Base-by-base conservation (phyloP, 2,113 vertebrate genomes). In the Rhinichthys klamathensis region DNA sequence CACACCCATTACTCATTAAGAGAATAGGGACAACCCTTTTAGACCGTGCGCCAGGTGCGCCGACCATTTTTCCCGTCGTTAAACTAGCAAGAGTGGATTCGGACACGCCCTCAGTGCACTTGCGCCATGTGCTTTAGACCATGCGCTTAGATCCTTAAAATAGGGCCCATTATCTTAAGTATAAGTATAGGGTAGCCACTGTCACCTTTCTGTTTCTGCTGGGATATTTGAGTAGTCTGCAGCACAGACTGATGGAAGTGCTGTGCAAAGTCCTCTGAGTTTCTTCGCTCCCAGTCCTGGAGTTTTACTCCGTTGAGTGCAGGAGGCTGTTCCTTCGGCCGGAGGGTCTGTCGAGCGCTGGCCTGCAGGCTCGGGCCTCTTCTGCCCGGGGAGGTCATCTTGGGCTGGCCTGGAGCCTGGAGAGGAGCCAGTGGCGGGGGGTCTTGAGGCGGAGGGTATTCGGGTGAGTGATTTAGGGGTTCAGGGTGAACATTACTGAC, bases 211-310 rank as follows among this genome's bases (percentile, higher is more conserved):
- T 98, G 96, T 92, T 98, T 99, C 94, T 98, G 98, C 92, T 99
- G 90, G 2, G 98, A 96, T 88, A 97, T 98, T 94, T 99, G 98
- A 0, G 98, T 99, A 86, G 98, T 99, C 95, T 99, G 97, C 87
- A 99, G 95, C 88, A 99, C 98, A 0, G 98, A 99, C 90, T 99
- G 97, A 0, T 99, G 98, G 92, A 99, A 99, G 92, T 99, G 97
- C 80, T 99, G 98, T 23, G 98, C 97, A 2, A 99, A 99, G 89
- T 99, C 97, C 90, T 99, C 98, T 0, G 97, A 96, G 3, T 96
- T 93, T 92, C 98, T 97, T 75, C 95, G 97, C 49, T 98, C 97
- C 98, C 97, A 99, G 8, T 96, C 94, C 88, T 96, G 97, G 93
- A 92, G 96, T 93, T 97, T 98, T 90, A 96, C 15, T 88, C 96